These are phyloP conservation scores for Gopherus flavomarginatus DNA, from an alignment of 2,113 vertebrate species.

Conservation along the genomic window DNA sequence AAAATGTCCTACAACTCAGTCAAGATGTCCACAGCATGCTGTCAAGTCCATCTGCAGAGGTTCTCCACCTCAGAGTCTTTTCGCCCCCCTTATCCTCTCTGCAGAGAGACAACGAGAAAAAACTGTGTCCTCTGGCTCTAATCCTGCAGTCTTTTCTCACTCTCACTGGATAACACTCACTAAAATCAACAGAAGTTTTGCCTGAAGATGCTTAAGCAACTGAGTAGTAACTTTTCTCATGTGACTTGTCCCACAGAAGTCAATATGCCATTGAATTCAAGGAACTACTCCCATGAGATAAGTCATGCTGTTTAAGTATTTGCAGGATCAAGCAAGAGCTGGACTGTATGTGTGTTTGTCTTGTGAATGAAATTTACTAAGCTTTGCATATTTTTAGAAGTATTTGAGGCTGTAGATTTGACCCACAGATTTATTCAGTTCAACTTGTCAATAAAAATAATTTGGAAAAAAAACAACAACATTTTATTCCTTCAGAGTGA, in stretches of 20 bases:
- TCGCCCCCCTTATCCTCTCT: fast-evolving
- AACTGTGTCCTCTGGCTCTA: background rate
- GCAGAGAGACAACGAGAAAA: background rate
- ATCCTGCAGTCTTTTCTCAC: too few species aligned
- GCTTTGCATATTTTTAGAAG: background rate
- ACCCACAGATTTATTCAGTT: background rate
- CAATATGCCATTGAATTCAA: background rate
- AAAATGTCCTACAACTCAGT: background rate
- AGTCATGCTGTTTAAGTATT: background rate
- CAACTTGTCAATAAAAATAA: background rate
- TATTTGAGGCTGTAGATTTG: background rate
- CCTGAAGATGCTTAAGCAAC: background rate
- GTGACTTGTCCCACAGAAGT: background rate
- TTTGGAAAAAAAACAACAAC: background rate
- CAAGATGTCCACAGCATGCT: background rate
- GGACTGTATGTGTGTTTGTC: background rate
- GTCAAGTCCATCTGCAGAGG: background rate
- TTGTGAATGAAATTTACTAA: background rate
- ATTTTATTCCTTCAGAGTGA: background rate
- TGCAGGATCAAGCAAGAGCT: background rate
- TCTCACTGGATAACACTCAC: background rate
- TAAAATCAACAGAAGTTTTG: background rate
- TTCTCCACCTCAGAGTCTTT: background rate
- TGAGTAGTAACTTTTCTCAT: background rate
- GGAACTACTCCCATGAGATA: background rate